Conservation (phyloP, 2,113 vertebrate genomes). For the Macheiramphus alcinus region DNA sequence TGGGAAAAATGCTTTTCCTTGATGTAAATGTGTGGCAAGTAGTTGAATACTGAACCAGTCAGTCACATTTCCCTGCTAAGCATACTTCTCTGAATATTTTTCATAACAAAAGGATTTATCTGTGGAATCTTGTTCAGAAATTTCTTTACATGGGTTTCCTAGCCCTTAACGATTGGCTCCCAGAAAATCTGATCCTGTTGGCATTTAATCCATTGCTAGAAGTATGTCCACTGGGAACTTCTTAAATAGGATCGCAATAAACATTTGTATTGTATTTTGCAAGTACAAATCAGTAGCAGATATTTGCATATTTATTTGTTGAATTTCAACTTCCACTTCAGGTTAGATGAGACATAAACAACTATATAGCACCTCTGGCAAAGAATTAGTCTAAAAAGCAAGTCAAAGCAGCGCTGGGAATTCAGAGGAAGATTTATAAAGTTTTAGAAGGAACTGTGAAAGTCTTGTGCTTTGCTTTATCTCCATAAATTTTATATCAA, state of each 20-base stretch:
- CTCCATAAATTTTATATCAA: neutral
- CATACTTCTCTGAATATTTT: neutral
- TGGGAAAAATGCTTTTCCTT: constrained; percentile 12
- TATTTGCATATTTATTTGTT: constrained; percentile 21
- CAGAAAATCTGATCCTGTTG: neutral
- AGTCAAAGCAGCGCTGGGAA: neutral
- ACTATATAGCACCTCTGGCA: constrained; percentile 5
- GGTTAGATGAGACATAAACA: constrained; percentile 5
- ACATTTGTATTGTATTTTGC: constrained; percentile 6
- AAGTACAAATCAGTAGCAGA: constrained; percentile 4
- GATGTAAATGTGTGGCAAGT: neutral
- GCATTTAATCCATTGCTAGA: neutral
- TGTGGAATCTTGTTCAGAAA: neutral
- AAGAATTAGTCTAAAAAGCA: neutral
- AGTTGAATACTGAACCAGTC: neutral
- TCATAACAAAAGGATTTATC: neutral
- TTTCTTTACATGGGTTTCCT: neutral
- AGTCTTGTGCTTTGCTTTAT: neutral
- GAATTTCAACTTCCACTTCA: constrained; percentile 3
- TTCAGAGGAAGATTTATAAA: neutral
- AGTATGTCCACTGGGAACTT: neutral
- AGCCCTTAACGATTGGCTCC: neutral
- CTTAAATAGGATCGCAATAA: neutral
- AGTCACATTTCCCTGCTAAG: neutral
- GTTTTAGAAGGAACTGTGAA: neutral